These are phyloP conservation scores for Prionailurus viverrinus DNA, from an alignment of 2,113 vertebrate genomes.

Conservation along the genomic window DNA sequence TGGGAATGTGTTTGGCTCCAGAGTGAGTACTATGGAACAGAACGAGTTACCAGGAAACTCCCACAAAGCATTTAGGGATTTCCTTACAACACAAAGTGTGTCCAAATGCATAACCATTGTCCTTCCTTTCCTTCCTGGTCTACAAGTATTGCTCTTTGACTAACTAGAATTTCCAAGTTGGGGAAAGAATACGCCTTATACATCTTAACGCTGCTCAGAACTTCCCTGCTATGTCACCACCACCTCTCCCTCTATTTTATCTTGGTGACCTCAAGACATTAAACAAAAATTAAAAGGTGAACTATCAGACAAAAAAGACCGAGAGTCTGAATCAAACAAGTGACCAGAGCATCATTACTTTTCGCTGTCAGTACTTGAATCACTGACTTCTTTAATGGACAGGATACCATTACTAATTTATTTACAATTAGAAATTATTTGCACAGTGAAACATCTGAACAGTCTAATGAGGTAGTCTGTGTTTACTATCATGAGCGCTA, in stretches of 20 bases:
- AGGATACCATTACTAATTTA: background rate
- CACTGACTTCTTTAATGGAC: background rate
- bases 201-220: background rate
- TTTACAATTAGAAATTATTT: background rate
- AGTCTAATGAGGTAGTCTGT: background rate
- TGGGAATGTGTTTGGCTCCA: background rate
- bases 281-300: background rate
- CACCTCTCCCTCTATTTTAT: background rate
- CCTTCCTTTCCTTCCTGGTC: background rate
- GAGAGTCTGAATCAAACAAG: background rate
- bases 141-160: background rate
- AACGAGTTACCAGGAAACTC: background rate
- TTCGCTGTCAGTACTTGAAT: background rate
- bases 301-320: background rate
- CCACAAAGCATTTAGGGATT: background rate
- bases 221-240: accelerated
- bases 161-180: background rate
- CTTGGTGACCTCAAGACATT: background rate
- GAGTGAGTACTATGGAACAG: background rate
- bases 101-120: background rate
- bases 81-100: background rate
- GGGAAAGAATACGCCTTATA: accelerated
- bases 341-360: background rate
- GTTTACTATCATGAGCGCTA: background rate
- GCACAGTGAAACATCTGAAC: background rate